Conservation (phyloP, 2,113 vertebrate genomes). For the Arothron firmamentum region DNA sequence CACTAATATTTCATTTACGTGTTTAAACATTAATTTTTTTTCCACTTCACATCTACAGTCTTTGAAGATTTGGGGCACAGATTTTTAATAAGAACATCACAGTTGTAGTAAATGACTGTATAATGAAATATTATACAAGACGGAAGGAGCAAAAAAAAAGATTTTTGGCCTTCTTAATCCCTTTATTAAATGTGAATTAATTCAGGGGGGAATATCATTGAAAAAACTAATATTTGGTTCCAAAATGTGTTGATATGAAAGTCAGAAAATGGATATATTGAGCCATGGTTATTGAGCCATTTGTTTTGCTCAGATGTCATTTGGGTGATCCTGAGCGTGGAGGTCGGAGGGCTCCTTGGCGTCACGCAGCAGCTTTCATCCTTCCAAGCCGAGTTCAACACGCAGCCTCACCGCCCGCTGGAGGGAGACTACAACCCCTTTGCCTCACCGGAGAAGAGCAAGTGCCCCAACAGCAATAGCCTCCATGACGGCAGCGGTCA, state of each 20-base stretch:
- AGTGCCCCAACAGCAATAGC: slow-evolving; percentile 79
- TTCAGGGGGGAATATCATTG: too few species aligned
- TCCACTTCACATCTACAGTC: slow-evolving; percentile 5
- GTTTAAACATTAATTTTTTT: slow-evolving; percentile 1
- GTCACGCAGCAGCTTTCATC: slow-evolving; percentile 99
- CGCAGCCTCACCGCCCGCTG: slow-evolving; percentile 93
- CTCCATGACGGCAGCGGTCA: slow-evolving; percentile 74
- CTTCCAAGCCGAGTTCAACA: slow-evolving; percentile 98
- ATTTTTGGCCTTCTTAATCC: too few species aligned
- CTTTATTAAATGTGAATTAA: too few species aligned
- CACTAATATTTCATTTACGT: slow-evolving; percentile 38
- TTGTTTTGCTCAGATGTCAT: slow-evolving; percentile 83
- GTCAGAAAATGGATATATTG: too few species aligned
- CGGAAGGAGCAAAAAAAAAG: too few species aligned
- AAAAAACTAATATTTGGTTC: too few species aligned
- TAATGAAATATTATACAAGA: too few species aligned
- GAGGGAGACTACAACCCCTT: slow-evolving; percentile 99
- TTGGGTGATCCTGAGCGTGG: slow-evolving; percentile 99
- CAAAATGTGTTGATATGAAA: too few species aligned
- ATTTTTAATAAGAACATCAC: neutral
- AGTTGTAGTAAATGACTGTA: too few species aligned
- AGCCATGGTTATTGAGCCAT: neutral
- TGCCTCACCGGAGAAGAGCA: slow-evolving; percentile 96
- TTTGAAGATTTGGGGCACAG: neutral
- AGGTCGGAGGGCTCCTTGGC: slow-evolving; percentile 95